These are phyloP conservation scores for Tipula helvola DNA, from an alignment of 2,888 invertebrate genomes.

Conservation along the genomic window DNA sequence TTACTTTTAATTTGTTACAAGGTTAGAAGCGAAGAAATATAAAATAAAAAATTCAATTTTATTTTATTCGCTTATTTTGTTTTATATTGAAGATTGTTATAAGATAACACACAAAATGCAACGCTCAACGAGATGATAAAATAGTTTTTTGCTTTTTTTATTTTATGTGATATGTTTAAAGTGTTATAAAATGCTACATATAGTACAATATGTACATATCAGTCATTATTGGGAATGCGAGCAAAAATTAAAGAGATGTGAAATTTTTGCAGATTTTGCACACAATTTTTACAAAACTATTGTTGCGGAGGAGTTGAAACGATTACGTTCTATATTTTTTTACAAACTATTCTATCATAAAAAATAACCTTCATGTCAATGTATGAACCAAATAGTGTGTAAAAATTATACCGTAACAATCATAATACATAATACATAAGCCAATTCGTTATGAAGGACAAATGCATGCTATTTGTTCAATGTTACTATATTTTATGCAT, in stretches of 20 bases:
- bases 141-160: background rate
- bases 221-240: background rate
- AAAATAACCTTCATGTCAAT: background rate
- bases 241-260: background rate
- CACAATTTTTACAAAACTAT: background rate
- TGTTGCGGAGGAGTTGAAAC: background rate
- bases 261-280: background rate
- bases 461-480: background rate
- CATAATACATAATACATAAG: background rate
- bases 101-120: background rate
- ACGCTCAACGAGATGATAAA: background rate
- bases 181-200: background rate
- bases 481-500: background rate
- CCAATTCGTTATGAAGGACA: background rate
- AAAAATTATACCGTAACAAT: background rate
- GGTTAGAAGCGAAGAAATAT: constrained; percentile 5
- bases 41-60: background rate
- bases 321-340: background rate
- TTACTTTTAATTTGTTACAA: constrained; percentile 8
- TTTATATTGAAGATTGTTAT: background rate
- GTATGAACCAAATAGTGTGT: background rate
- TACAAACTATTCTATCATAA: background rate
- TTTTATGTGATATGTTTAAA: background rate
- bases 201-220: no score
- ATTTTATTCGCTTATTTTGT: background rate